A percentile compares a stretch with the other conserved stretches of the same genome.
These are phyloP conservation scores for Acheta domesticus DNA, from an alignment of 2,888 invertebrate species.

Conservation along the genomic window DNA sequence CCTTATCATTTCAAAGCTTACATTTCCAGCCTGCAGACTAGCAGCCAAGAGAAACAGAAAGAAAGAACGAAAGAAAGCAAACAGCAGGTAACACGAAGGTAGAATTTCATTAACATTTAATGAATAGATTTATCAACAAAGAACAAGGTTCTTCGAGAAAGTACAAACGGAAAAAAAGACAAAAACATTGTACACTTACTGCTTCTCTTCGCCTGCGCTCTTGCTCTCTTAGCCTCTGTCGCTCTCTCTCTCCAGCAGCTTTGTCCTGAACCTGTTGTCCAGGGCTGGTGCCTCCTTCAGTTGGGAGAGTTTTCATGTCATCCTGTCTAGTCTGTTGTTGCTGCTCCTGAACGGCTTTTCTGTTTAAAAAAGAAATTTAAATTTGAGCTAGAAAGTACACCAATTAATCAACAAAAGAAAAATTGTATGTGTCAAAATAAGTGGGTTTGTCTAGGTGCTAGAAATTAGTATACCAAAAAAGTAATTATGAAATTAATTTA, in stretches of 20 bases:
- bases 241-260: constrained; percentile 68
- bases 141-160: too few species aligned
- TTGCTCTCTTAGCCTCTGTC: constrained; percentile 78
- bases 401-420: constrained; percentile 22
- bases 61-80: too few species aligned
- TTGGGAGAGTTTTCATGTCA: constrained; percentile 45
- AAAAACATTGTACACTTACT: constrained; percentile 57
- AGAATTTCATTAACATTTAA: too few species aligned
- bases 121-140: too few species aligned
- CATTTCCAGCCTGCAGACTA: too few species aligned
- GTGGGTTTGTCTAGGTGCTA: too few species aligned
- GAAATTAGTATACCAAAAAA: too few species aligned
- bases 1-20: too few species aligned
- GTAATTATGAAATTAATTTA: too few species aligned
- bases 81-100: too few species aligned
- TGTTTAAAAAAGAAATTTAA: constrained; percentile 27
- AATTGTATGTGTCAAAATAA: constrained; percentile 1
- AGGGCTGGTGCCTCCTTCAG: constrained; percentile 48
- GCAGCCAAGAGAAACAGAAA: too few species aligned
- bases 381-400: constrained; percentile 9
- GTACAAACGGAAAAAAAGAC: too few species aligned
- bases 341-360: constrained; percentile 42
- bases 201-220: constrained; percentile 88
- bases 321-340: constrained; percentile 46
- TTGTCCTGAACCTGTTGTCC: constrained; percentile 48